A percentile compares a stretch with the other conserved stretches of the same genome.
phyloP scores from a whole-genome alignment of 2,888 invertebrate species.

The Ennomos erosarius region DNA sequence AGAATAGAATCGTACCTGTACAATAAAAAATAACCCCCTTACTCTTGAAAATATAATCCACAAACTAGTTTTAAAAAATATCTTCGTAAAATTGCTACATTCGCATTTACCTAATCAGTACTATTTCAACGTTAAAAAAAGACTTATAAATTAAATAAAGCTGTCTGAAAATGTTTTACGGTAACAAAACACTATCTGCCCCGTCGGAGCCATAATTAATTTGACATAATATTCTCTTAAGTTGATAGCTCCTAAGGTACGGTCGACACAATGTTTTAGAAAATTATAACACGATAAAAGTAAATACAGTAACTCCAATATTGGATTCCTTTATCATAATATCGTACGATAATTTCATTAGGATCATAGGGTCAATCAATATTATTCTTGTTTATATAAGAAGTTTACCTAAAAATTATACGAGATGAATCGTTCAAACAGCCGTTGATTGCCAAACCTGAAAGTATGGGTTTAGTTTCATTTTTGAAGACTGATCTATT shows the following conservation, averaged over 20 bases:
- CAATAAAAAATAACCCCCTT: slow-evolving; percentile 61
- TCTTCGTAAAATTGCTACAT: slow-evolving; percentile 32
- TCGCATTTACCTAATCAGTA: slow-evolving; percentile 39
- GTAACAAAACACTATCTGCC: slow-evolving; percentile 44
- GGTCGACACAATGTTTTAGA: too few species aligned
- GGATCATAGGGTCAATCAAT: too few species aligned
- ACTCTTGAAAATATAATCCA: slow-evolving; percentile 48
- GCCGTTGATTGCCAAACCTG: too few species aligned
- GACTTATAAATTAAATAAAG: slow-evolving; percentile 77
- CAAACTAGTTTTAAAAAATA: slow-evolving; percentile 19
- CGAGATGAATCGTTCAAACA: too few species aligned
- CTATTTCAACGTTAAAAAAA: slow-evolving; percentile 50
- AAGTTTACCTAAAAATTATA: too few species aligned
- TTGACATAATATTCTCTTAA: slow-evolving; percentile 9
- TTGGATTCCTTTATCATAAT: too few species aligned
- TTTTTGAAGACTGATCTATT: too few species aligned
- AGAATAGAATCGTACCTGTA: slow-evolving; percentile 70
- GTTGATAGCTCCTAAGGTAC: not conserved
- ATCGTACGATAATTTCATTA: too few species aligned
- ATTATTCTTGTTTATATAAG: too few species aligned
- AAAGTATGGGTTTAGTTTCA: too few species aligned
- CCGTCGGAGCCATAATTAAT: slow-evolving; percentile 20
- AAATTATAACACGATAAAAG: too few species aligned
- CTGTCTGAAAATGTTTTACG: slow-evolving; percentile 66
- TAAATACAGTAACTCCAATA: too few species aligned